Percentiles rank a stretch among this genome's conserved stretches.
These are phyloP conservation scores for Hexactinellida sp. DNA, from an alignment of 37 sponge, comb jelly and placozoan genomes.

Conservation along the genomic window DNA sequence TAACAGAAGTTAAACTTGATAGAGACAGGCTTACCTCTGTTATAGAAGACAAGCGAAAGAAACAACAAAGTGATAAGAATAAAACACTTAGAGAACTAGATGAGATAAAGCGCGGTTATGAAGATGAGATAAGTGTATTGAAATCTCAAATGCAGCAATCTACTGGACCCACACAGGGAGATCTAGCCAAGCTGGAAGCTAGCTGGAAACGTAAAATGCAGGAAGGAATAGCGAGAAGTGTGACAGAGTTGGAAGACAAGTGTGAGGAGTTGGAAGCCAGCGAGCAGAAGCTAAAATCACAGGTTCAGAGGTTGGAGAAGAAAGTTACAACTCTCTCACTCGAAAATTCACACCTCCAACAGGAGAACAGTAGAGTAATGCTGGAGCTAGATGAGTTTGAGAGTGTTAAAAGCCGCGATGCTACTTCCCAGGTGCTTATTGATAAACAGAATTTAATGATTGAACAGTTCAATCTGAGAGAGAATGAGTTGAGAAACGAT, in stretches of 20 bases:
- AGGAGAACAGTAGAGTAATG: neutral
- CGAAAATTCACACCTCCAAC: constrained; percentile 10
- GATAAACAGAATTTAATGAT: constrained; percentile 4
- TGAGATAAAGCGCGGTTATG: neutral
- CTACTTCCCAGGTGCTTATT: neutral
- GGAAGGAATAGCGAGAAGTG: neutral
- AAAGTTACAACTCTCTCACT: neutral
- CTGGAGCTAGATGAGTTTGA: neutral
- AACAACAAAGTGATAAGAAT: constrained; percentile 2
- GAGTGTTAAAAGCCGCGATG: neutral
- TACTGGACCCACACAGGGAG: neutral
- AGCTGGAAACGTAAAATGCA: constrained; percentile 10
- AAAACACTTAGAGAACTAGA: neutral
- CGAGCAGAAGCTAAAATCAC: neutral
- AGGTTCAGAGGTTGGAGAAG: neutral
- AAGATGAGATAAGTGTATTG: neutral
- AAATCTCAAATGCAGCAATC: neutral
- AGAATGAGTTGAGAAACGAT: neutral
- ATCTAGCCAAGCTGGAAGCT: neutral
- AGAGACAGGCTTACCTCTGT: neutral
- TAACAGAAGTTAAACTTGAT: neutral
- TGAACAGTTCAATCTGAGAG: neutral
- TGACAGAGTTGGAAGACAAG: neutral
- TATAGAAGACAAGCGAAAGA: neutral
- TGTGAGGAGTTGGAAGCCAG: neutral